Percentiles rank a stretch among this genome's conserved stretches.
Evolutionary conservation across 1,140 invertebrate species (phyloP).

Genomic region (Theocolax elegans): DNA sequence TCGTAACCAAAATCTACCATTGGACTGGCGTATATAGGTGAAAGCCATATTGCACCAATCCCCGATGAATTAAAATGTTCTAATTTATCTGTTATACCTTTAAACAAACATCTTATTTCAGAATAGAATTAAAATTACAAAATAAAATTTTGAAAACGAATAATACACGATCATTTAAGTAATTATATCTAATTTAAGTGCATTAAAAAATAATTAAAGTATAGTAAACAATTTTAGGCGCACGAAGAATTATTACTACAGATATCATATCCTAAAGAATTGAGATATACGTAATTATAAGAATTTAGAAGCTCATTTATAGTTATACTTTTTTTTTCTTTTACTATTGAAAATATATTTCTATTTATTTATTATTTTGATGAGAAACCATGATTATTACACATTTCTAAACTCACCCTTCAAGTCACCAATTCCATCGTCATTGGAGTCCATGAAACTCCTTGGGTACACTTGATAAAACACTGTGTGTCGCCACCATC

Average conservation of each 20-base stretch:
- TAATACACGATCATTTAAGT: no score
- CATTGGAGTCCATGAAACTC: constrained; percentile 79
- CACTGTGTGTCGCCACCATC: constrained; percentile 80
- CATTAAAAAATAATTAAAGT: no score
- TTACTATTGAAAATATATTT: no score
- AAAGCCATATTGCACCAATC: constrained; percentile 72
- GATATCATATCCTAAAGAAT: no score
- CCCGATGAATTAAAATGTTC: constrained; percentile 65
- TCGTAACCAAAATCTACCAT: constrained; percentile 77
- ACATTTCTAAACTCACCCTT: constrained; percentile 71
- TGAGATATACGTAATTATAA: no score
- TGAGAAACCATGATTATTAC: no score
- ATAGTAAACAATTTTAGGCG: no score
- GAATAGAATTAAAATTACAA: background rate
- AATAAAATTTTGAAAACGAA: background rate
- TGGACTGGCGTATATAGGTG: constrained; percentile 76
- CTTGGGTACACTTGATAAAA: constrained; percentile 84
- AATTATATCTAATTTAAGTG: no score
- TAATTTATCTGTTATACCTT: constrained; percentile 64
- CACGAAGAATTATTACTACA: no score
- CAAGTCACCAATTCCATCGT: constrained; percentile 81
- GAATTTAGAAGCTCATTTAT: no score
- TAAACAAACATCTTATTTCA: background rate
- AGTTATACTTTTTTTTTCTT: no score
- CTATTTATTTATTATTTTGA: no score